Percentiles rank a stretch among this genome's conserved stretches.
phyloP scores from a whole-genome alignment of 2,888 invertebrate species.

The Drosophila bunnanda region DNA sequence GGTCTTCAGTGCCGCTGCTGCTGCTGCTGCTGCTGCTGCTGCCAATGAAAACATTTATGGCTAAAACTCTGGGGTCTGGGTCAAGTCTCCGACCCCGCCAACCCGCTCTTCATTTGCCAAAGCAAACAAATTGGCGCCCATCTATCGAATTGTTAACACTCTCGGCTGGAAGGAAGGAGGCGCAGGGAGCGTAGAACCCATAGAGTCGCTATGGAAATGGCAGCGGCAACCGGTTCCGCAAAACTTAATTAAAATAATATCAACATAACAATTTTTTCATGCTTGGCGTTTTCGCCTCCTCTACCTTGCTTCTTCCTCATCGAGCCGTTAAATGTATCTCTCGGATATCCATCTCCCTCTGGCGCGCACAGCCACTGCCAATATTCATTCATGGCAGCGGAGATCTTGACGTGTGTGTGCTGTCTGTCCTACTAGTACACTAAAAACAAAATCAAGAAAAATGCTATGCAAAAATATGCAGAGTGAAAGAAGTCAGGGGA shows the following conservation, averaged over 20 bases:
- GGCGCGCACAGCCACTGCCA: slow-evolving; percentile 59
- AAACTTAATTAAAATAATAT: slow-evolving; percentile 83
- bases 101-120: slow-evolving; percentile 62
- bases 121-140: slow-evolving; percentile 77
- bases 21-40: slow-evolving; percentile 25
- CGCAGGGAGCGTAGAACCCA: slow-evolving; percentile 53
- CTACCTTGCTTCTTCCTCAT: slow-evolving; percentile 62
- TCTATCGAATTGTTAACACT: slow-evolving; percentile 80
- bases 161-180: slow-evolving; percentile 29
- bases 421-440: slow-evolving; percentile 49
- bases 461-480: slow-evolving; percentile 81
- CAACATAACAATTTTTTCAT: slow-evolving; percentile 80
- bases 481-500: slow-evolving; percentile 73
- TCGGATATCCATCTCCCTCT: slow-evolving; percentile 44
- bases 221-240: slow-evolving; percentile 74
- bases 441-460: slow-evolving; percentile 61
- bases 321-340: slow-evolving; percentile 53
- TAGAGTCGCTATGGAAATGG: slow-evolving; percentile 63
- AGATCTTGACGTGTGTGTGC: slow-evolving; percentile 61
- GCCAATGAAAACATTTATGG: slow-evolving; percentile 49
- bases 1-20: slow-evolving; percentile 36
- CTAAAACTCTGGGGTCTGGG: slow-evolving; percentile 14
- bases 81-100: slow-evolving; percentile 15
- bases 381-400: slow-evolving; percentile 76
- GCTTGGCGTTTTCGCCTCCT: slow-evolving; percentile 42